phyloP scores from a whole-genome alignment of 64 coral and sea anemone species.

The Montipora foliosa region DNA sequence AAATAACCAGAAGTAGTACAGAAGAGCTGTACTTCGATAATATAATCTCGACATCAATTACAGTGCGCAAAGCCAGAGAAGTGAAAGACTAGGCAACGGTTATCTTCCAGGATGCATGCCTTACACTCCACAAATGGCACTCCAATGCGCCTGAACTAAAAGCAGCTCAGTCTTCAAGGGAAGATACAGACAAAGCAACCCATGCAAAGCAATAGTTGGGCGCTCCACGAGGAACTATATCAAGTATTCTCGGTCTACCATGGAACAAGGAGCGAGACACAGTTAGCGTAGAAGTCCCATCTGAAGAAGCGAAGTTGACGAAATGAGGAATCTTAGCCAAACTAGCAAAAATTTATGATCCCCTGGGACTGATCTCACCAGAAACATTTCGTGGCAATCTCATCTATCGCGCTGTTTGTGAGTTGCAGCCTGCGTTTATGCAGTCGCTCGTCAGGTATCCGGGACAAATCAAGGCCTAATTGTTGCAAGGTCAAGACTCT shows the following conservation, averaged over 20 bases:
- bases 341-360: conserved; percentile 47
- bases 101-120: conserved; percentile 12
- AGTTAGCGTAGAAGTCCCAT: background rate
- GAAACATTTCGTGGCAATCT: conserved; percentile 33
- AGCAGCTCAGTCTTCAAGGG: background rate
- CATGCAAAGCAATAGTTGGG: conserved; percentile 50
- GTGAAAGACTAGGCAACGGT: background rate
- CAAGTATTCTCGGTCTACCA: background rate
- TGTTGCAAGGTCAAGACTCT: background rate
- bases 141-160: conserved; percentile 30
- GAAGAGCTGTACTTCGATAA: background rate
- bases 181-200: background rate
- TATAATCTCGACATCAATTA: background rate
- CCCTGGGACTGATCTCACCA: conserved; percentile 27
- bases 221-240: background rate
- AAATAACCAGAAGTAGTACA: background rate
- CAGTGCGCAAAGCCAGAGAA: background rate
- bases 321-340: conserved; percentile 42
- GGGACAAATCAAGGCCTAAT: conserved; percentile 17
- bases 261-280: conserved; percentile 44
- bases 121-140: conserved; percentile 52
- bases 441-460: background rate
- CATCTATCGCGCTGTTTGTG: conserved; percentile 28
- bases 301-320: background rate
- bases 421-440: conserved; percentile 35